Evolutionary conservation across 2,113 vertebrate genomes (phyloP).

Genomic region (Turnix velox): DNA sequence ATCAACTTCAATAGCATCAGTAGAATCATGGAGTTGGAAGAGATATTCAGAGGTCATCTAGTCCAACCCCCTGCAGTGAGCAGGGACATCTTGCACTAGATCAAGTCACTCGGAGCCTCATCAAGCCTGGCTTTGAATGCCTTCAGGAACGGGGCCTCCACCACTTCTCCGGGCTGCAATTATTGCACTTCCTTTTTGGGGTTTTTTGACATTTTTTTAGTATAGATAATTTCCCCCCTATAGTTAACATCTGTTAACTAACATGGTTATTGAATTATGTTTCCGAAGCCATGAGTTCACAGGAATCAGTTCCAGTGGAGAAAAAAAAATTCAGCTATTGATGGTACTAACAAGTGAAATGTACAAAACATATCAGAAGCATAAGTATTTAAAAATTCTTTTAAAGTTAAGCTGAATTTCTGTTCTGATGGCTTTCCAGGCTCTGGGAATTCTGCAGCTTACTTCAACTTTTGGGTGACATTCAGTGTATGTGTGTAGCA

Average conservation of each 20-base stretch:
- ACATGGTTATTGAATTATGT: not conserved
- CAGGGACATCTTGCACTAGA: too few species aligned
- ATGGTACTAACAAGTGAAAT: not conserved
- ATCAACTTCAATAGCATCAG: too few species aligned
- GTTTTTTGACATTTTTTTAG: not conserved
- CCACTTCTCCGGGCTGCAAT: too few species aligned
- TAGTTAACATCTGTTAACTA: not conserved
- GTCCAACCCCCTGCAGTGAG: too few species aligned
- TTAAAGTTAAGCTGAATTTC: not conserved
- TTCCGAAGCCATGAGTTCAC: not conserved
- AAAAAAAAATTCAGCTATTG: not conserved
- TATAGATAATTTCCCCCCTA: rapidly evolving
- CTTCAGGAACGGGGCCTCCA: too few species aligned
- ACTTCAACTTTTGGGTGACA: not conserved
- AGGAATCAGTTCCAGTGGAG: not conserved
- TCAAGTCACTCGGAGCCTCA: too few species aligned
- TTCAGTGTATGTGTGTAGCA: rapidly evolving
- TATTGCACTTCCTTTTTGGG: not conserved
- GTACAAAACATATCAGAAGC: not conserved
- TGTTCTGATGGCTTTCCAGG: not conserved
- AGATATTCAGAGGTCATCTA: too few species aligned
- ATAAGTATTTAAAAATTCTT: conserved; percentile 3
- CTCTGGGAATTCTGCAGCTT: not conserved
- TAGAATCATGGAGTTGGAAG: too few species aligned
- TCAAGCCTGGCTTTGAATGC: too few species aligned